phyloP scores from a whole-genome alignment of 2,797 vertebrate genomes.

The Pangasius larnaudii region DNA sequence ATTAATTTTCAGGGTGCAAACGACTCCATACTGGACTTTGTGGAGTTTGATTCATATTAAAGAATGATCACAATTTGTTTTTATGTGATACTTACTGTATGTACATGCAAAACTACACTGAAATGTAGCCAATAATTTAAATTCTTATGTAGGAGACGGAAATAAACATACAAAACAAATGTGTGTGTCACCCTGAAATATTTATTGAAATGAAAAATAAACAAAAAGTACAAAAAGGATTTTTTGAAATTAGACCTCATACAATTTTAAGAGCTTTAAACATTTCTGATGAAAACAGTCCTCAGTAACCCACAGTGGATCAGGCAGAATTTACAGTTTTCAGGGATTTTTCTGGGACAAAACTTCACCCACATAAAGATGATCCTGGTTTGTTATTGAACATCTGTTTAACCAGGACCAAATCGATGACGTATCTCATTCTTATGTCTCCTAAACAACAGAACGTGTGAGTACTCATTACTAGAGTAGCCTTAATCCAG shows the following conservation, averaged over 20 bases:
- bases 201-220: neutral
- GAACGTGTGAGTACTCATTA: neutral
- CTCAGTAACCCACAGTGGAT: neutral
- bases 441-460: neutral
- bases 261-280: neutral
- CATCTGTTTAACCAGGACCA: neutral
- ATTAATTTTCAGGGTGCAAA: neutral
- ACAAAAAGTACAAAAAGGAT: neutral
- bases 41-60: slow-evolving; percentile 7
- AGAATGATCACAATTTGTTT: neutral
- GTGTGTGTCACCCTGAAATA: neutral
- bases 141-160: neutral
- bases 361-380: neutral
- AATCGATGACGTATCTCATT: neutral
- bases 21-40: neutral
- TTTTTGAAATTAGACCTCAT: neutral
- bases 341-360: neutral
- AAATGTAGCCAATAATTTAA: neutral
- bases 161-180: neutral
- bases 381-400: neutral
- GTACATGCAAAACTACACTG: neutral
- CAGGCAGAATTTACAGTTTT: neutral
- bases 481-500: neutral
- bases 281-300: neutral
- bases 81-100: neutral